These are phyloP conservation scores for Apamea epomidion DNA, from an alignment of 2,888 invertebrate genomes.

Conservation along the genomic window DNA sequence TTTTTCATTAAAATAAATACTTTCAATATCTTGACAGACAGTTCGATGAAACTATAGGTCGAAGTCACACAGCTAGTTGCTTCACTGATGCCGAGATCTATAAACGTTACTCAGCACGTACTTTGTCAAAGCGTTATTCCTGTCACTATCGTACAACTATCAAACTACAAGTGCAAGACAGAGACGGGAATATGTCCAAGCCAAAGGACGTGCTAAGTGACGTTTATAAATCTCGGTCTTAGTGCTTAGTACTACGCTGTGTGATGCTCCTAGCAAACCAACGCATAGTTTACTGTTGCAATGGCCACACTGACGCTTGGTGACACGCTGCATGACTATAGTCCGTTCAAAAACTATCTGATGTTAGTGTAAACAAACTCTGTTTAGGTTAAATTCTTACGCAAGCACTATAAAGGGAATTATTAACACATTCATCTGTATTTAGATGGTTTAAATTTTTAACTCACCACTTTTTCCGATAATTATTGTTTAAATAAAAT, in stretches of 20 bases:
- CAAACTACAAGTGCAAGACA: neutral
- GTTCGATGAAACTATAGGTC: neutral
- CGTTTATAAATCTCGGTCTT: neutral
- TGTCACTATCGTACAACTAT: neutral
- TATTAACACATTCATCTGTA: neutral
- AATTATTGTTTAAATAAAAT: too few species aligned
- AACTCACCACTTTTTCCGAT: neutral
- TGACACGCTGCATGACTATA: neutral
- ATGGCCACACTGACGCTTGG: too few species aligned
- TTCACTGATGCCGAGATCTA: neutral
- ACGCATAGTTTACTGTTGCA: neutral
- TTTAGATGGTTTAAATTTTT: too few species aligned
- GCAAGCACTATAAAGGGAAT: neutral
- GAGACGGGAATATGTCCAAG: neutral
- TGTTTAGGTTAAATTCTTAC: neutral
- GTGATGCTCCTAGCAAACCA: neutral
- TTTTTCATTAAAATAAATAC: conserved; percentile 29
- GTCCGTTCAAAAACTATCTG: neutral
- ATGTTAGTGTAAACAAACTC: neutral
- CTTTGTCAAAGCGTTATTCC: neutral
- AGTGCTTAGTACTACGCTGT: neutral
- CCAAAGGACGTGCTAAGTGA: neutral
- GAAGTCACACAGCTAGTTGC: neutral
- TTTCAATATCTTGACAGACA: conserved; percentile 5
- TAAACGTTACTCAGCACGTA: neutral